Percentiles rank a stretch among this genome's conserved stretches.
These are phyloP conservation scores for Trochalopteron elliotii DNA, from an alignment of 2,113 vertebrate species.

Conservation along the genomic window DNA sequence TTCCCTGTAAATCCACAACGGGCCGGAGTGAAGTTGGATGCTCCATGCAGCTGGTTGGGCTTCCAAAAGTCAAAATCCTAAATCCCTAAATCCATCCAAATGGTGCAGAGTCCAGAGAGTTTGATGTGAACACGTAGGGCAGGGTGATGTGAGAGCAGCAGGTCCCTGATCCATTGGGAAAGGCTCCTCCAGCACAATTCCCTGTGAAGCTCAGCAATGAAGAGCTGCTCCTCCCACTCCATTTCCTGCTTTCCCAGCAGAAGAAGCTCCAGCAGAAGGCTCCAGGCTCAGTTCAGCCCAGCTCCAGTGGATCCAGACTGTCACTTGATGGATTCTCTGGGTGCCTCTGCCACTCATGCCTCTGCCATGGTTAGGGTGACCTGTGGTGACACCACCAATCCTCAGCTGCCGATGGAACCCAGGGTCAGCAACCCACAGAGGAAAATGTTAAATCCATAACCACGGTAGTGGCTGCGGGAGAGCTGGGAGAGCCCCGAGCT, in stretches of 20 bases:
- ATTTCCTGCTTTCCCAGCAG: not conserved
- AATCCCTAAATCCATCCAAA: not conserved
- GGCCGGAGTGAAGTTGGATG: not conserved
- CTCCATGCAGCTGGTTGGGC: not conserved
- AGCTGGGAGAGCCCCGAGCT: not conserved
- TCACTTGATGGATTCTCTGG: not conserved
- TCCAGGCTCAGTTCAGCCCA: not conserved
- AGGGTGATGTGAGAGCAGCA: not conserved
- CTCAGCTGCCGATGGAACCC: not conserved
- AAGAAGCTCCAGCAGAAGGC: not conserved
- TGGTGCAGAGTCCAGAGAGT: not conserved
- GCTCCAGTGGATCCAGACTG: not conserved
- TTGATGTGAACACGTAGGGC: accelerated
- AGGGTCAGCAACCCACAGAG: accelerated
- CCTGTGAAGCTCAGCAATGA: not conserved
- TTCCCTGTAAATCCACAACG: not conserved
- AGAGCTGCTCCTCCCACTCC: not conserved
- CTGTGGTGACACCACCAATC: not conserved
- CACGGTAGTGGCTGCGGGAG: not conserved
- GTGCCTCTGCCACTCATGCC: accelerated
- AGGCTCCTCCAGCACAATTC: not conserved
- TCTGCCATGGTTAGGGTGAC: accelerated
- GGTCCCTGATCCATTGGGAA: not conserved
- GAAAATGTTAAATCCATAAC: not conserved
- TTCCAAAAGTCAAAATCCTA: not conserved